Conservation (phyloP, 2,113 vertebrate genomes). For the Nesogale talazaci region DNA sequence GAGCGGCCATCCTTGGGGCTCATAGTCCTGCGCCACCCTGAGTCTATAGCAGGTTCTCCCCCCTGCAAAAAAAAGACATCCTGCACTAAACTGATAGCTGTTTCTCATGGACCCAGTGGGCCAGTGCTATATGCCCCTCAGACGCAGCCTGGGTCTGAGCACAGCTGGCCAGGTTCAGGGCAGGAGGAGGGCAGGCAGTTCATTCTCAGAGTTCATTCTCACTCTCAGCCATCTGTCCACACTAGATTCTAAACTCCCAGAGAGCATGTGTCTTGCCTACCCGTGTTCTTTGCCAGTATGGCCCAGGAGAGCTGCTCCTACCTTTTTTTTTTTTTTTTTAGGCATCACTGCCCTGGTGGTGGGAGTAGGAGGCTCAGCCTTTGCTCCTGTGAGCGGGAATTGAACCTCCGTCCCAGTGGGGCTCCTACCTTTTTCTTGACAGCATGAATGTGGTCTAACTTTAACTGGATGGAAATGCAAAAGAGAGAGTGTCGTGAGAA, state of each 20-base stretch:
- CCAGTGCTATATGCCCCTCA: background rate
- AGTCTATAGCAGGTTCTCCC: background rate
- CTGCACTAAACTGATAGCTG: background rate
- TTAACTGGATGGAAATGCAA: background rate
- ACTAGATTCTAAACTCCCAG: slow-evolving; percentile 2
- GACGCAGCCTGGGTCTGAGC: background rate
- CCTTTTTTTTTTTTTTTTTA: too few relatives aligned
- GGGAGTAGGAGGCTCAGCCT: too few relatives aligned
- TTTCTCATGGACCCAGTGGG: background rate
- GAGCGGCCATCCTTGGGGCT: background rate
- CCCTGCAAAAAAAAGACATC: background rate
- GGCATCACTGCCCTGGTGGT: too few relatives aligned
- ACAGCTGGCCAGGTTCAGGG: background rate
- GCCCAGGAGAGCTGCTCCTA: background rate
- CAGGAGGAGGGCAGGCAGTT: too few relatives aligned
- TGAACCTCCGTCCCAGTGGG: too few relatives aligned
- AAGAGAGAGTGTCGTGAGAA: background rate
- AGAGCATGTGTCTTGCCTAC: background rate
- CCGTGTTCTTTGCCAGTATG: background rate
- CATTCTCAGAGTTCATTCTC: background rate
- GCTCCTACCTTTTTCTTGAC: slow-evolving; percentile 12
- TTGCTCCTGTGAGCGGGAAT: too few relatives aligned
- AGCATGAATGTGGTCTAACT: background rate
- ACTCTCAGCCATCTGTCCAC: background rate
- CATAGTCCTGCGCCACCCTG: background rate